phyloP scores from a whole-genome alignment of 2,888 invertebrate species.

The Mythimna impura region DNA sequence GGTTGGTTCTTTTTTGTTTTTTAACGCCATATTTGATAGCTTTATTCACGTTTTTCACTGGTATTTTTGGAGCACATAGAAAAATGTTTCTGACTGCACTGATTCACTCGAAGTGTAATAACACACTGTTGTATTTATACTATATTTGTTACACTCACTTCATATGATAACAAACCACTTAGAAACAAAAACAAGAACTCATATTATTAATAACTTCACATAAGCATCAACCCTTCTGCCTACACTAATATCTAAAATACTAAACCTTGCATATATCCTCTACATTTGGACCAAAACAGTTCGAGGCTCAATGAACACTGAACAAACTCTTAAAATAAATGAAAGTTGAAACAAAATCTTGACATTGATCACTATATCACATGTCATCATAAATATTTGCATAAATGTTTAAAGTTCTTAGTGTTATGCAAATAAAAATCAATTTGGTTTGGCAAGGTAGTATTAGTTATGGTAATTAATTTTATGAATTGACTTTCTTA shows the following conservation, averaged over 20 bases:
- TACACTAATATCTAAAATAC: slow-evolving; percentile 8
- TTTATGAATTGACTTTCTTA: slow-evolving; percentile 57
- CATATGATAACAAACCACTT: background rate
- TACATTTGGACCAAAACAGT: slow-evolving; percentile 47
- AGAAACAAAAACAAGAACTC: background rate
- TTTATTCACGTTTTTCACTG: background rate
- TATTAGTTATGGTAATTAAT: slow-evolving; percentile 26
- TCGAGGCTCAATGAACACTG: slow-evolving; percentile 38
- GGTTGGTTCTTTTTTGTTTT: slow-evolving; percentile 71
- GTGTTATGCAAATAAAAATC: slow-evolving; percentile 2
- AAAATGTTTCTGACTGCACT: background rate
- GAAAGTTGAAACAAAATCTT: slow-evolving; percentile 56
- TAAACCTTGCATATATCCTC: slow-evolving; percentile 17
- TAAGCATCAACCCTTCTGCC: background rate
- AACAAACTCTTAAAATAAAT: slow-evolving; percentile 53
- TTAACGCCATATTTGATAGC: slow-evolving; percentile 71
- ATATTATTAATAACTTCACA: background rate
- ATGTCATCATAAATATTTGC: slow-evolving; percentile 53
- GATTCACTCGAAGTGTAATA: slow-evolving; percentile 5
- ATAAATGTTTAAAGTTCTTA: slow-evolving; percentile 27
- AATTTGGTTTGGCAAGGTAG: slow-evolving; percentile 20
- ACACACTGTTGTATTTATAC: background rate
- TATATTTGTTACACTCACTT: background rate
- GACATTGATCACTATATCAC: slow-evolving; percentile 58
- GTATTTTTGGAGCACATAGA: too few species aligned